Base-by-base conservation (phyloP, 2,888 invertebrate species). In the Physocephala rufipes region DNA sequence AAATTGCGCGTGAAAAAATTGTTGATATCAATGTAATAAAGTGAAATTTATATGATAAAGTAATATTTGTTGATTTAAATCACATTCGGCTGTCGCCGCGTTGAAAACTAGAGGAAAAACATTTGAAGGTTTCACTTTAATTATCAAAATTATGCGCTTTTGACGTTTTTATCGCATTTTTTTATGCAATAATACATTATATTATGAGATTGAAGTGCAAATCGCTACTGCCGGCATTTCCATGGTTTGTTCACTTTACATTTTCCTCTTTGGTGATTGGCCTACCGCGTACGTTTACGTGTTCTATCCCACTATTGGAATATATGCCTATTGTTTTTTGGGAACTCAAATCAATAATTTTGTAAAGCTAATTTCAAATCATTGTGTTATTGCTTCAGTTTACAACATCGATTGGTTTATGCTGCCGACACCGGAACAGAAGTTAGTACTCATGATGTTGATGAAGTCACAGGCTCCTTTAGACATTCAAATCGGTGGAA, bases 401-500 rank as follows among this genome's bases (percentile, higher is more conserved):
- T 63, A 63, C 26, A 19, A 19, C 15, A 63, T 63, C 43, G 45
- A 45, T 15, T 63, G 63, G 45, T 63, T 45, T 13, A 43, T 45
- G 19, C 43, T 63, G 13, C 43, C 63, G 7, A 16, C 16, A 21
- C 1, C n/a, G 9, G 45, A 63, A 21, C 63, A 47, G 47, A 63
- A 63, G 15, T 1, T 63, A 13, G 43, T 63, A 13, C n/a, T 43
- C 21, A 19, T 43, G 5, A 63, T 63, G 63, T 19, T 63, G 63
- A 43, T 63, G 43, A 24, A 12, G 21, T 19, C 63, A 9, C 63
- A 63, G 26, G 12, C 15, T 1, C 21, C 47, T 21, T 45, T 5
- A 19, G 24, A 43, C 19, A 63, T 63, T 45, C 24, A 63, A 21
- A 45, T 63, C 24, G 63, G 45, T 13, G 63, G 63, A 21, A 21